phyloP scores from a whole-genome alignment of 2,888 invertebrate genomes.

The Mythimna pallens region DNA sequence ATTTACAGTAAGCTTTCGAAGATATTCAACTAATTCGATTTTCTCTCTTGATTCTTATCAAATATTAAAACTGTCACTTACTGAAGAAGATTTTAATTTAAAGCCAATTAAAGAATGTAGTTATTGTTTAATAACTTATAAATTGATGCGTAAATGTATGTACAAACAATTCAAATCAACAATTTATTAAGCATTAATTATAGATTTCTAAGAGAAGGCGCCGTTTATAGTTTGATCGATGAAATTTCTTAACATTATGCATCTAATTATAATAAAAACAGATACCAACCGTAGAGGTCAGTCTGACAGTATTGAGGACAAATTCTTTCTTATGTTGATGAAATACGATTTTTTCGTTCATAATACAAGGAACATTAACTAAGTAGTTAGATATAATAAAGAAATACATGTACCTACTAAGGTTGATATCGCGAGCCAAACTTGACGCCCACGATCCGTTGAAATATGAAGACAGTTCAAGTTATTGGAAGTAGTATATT shows the following conservation, averaged over 20 bases:
- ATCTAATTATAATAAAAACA: constrained; percentile 71
- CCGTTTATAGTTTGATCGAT: constrained; percentile 71
- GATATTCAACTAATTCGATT: constrained; percentile 54
- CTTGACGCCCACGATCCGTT: constrained; percentile 74
- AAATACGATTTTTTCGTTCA: constrained; percentile 69
- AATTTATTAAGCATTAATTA: constrained; percentile 74
- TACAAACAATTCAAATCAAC: constrained; percentile 67
- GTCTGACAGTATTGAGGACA: constrained; percentile 63
- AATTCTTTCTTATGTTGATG: constrained; percentile 65
- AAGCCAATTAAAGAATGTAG: constrained; percentile 65
- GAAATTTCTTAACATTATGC: constrained; percentile 70
- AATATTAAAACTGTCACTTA: constrained; percentile 63
- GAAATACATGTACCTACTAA: constrained; percentile 70
- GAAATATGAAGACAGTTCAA: constrained; percentile 70
- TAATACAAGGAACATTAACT: constrained; percentile 68
- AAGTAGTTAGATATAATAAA: constrained; percentile 75
- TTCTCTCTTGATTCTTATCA: constrained; percentile 61
- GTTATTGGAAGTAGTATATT: constrained; percentile 51
- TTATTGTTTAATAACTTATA: constrained; percentile 68
- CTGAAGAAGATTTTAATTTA: constrained; percentile 67
- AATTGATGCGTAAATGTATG: constrained; percentile 65
- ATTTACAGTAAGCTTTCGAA: constrained; percentile 41
- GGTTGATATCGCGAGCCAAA: constrained; percentile 75
- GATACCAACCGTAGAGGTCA: constrained; percentile 62
- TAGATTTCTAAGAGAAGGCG: constrained; percentile 64